Evolutionary conservation across 2,113 vertebrate species (phyloP), one percentile per base, ranked within the genome.

Genomic region (Orcinus orca): DNA sequence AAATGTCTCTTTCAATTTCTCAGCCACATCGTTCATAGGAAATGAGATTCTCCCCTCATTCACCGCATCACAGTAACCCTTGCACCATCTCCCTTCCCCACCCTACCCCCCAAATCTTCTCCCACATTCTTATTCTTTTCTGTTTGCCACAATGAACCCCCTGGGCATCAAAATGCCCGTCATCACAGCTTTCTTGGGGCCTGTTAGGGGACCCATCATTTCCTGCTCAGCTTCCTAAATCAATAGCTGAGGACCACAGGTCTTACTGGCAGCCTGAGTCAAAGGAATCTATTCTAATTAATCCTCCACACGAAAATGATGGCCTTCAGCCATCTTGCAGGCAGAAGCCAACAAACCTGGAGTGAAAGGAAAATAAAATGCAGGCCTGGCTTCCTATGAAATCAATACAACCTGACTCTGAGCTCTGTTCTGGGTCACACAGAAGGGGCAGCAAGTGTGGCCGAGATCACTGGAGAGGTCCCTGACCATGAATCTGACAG

Each of bases 271-370:
- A 88, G 63, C 38, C 33, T 12, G 20, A 77, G 76, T 62, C 82
- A 90, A 94, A 97, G 71, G 85, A 91, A 95, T 94, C 95, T 91
- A 77, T 97, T 97, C 91, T 93, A 94, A 97, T 97, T 95, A 97
- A 97, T 89, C 93, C 62, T 93, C 65, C n/a, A 33, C 44, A 83
- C 29, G 84, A 95, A 96, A 85, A 65, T 29, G 63, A 85, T 94
- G 85, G 93, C 96, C 90, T 90, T 88, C 62, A 88, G 90, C 81
- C 96, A 88, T 76, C 58, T 87, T 81, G 4, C 20, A 53, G 58
- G 63, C 77, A 60, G 25, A 4, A 95, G 73, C 84, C 94, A 96
- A 70, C 67, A 71, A 74, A 95, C n/a, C 73, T 21, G 26, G 87
- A 80, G 41, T 7, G 12, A 82, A 47, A 83, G 83, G 88, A 95